Percentiles rank a stretch among this genome's conserved stretches.
phyloP scores from a whole-genome alignment of 2,797 vertebrate genomes.

The Rhinogobio ventralis region DNA sequence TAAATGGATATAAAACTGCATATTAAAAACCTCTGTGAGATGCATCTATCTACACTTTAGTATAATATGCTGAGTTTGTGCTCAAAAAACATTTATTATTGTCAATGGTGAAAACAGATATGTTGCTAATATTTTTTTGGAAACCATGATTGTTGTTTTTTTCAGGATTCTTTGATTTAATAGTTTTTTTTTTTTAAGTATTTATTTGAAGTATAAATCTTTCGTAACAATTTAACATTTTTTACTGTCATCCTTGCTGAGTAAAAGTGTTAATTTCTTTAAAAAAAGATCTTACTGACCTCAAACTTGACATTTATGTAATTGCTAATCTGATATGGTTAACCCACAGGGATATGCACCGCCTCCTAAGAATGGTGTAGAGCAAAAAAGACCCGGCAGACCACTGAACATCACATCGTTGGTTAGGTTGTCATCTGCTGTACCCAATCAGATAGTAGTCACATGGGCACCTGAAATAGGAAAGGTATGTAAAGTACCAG shows the following conservation, averaged over 20 bases:
- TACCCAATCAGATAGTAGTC: constrained; percentile 97
- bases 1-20: not conserved
- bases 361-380: constrained; percentile 95
- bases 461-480: constrained; percentile 97
- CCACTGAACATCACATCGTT: constrained; percentile 95
- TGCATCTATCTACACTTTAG: not conserved
- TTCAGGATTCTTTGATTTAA: not conserved
- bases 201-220: not conserved
- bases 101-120: not conserved
- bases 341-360: constrained; percentile 87
- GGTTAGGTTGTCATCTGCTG: constrained; percentile 91
- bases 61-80: not conserved
- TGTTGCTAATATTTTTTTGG: not conserved
- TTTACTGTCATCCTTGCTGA: not conserved
- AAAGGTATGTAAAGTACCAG: constrained; percentile 81
- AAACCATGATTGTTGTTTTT: not conserved
- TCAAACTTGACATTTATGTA: not conserved
- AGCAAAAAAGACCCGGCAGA: constrained; percentile 93
- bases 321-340: constrained; percentile 15
- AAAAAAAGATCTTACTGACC: not conserved
- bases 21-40: not conserved
- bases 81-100: not conserved
- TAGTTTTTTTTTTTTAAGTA: not conserved
- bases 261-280: not conserved
- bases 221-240: not conserved